phyloP scores from a whole-genome alignment of 2,888 invertebrate genomes.

The Drosophila hamatofila region DNA sequence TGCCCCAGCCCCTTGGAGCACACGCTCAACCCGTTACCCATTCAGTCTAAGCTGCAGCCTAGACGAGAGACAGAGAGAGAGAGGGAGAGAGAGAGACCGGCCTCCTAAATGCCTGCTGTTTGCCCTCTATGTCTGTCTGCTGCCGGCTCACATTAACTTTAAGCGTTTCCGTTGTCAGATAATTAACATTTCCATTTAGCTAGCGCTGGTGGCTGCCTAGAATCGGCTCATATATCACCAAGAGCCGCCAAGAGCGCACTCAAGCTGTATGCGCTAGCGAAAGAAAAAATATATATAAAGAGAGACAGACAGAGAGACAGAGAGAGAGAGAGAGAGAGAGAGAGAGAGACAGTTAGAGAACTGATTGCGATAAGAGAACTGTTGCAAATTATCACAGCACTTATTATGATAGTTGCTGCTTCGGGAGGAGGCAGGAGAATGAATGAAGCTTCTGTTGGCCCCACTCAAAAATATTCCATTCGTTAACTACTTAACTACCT shows the following conservation, averaged over 20 bases:
- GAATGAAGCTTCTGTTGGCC: neutral
- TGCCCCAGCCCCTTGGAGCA: too few species aligned
- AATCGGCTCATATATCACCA: slow-evolving; percentile 49
- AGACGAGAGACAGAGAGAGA: slow-evolving; percentile 7
- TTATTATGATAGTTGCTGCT: slow-evolving; percentile 29
- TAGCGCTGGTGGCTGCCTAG: slow-evolving; percentile 4
- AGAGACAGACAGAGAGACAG: neutral
- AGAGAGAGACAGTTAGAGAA: slow-evolving; percentile 14
- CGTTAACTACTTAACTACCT: neutral
- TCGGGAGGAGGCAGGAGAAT: neutral
- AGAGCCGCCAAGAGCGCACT: slow-evolving; percentile 25
- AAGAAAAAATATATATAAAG: neutral
- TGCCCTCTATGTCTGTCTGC: slow-evolving; percentile 38
- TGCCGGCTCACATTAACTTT: slow-evolving; percentile 44
- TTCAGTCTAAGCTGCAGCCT: slow-evolving; percentile 39
- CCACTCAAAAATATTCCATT: slow-evolving; percentile 15
- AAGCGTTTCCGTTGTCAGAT: slow-evolving; percentile 72
- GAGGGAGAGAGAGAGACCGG: slow-evolving; percentile 26
- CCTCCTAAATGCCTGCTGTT: slow-evolving; percentile 42
- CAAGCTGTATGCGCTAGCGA: slow-evolving; percentile 28
- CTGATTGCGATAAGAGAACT: slow-evolving; percentile 47
- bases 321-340: neutral
- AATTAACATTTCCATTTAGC: slow-evolving; percentile 77
- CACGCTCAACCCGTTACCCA: slow-evolving; percentile 9
- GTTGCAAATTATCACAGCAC: slow-evolving; percentile 51